Percentiles rank a stretch among this genome's conserved stretches.
These are phyloP conservation scores for Macropis europaea DNA, from an alignment of 2,888 invertebrate genomes.

Conservation along the genomic window DNA sequence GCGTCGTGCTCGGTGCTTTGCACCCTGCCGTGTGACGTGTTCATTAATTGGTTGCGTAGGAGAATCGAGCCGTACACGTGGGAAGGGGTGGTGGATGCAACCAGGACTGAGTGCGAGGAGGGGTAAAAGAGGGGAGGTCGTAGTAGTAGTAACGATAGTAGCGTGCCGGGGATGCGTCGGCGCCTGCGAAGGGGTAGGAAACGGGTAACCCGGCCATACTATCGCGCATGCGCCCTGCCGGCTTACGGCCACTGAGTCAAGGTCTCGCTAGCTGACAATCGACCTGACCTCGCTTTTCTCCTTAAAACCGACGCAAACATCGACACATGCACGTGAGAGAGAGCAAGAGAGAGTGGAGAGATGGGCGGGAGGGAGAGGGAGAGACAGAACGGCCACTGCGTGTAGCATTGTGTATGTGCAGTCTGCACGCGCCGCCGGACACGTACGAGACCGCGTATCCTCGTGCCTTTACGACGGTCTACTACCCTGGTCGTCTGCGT, in stretches of 20 bases:
- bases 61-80: slow-evolving; percentile 47
- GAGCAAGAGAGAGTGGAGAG: too few species aligned
- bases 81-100: slow-evolving; percentile 11
- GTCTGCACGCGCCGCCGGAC: neutral
- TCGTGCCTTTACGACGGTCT: neutral
- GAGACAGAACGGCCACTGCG: neutral
- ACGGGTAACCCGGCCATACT: slow-evolving; percentile 41
- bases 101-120: neutral
- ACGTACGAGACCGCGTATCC: neutral
- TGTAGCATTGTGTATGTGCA: neutral
- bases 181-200: slow-evolving; percentile 25
- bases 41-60: slow-evolving; percentile 62
- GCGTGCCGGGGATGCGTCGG: slow-evolving; percentile 32
- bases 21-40: slow-evolving; percentile 48
- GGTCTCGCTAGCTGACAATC: slow-evolving; percentile 68
- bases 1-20: slow-evolving; percentile 33
- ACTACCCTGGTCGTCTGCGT: neutral
- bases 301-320: slow-evolving; percentile 55
- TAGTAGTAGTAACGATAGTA: slow-evolving; percentile 53
- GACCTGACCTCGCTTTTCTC: slow-evolving; percentile 71
- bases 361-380: too few species aligned
- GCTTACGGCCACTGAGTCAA: slow-evolving; percentile 70
- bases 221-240: slow-evolving; percentile 60
- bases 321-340: slow-evolving; percentile 23
- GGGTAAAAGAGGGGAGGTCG: slow-evolving; percentile 10